phyloP scores from a whole-genome alignment of 2,113 vertebrate genomes.

The Sinocyclocheilus anophthalmus region DNA sequence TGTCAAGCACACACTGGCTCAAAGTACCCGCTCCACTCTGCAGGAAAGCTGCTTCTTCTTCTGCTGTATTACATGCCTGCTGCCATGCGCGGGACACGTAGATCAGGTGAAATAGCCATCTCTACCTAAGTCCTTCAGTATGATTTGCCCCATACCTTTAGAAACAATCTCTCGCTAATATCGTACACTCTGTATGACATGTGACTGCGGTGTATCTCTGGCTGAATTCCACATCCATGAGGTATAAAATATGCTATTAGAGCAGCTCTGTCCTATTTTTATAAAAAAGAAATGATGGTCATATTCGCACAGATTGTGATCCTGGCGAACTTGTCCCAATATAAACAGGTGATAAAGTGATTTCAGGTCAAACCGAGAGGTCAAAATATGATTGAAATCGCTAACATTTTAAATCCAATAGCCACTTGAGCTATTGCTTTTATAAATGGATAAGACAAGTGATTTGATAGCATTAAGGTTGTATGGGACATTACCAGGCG shows the following conservation, averaged over 20 bases:
- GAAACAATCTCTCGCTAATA: conserved; percentile 10
- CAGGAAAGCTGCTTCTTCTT: conserved; percentile 41
- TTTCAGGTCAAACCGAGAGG: conserved; percentile 9
- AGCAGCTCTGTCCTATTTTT: neutral
- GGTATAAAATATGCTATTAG: neutral
- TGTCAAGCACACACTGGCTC: conserved; percentile 60
- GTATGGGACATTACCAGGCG: conserved; percentile 40
- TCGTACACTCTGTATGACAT: neutral
- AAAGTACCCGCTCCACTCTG: conserved; percentile 47
- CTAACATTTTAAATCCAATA: conserved; percentile 57
- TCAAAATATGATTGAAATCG: conserved; percentile 31
- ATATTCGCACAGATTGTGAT: neutral
- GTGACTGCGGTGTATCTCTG: neutral
- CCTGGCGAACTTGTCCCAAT: neutral
- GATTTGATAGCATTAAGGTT: conserved; percentile 65
- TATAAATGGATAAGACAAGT: conserved; percentile 65
- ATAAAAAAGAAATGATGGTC: neutral
- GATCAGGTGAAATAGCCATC: neutral
- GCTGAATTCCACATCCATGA: neutral
- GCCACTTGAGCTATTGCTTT: conserved; percentile 54
- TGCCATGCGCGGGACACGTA: neutral
- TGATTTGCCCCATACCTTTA: conserved; percentile 23
- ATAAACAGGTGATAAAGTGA: conserved; percentile 7
- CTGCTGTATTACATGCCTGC: conserved; percentile 6
- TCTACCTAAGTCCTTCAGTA: neutral